Base-by-base conservation (phyloP, 1,140 invertebrate species). In the Orchesella cincta region DNA sequence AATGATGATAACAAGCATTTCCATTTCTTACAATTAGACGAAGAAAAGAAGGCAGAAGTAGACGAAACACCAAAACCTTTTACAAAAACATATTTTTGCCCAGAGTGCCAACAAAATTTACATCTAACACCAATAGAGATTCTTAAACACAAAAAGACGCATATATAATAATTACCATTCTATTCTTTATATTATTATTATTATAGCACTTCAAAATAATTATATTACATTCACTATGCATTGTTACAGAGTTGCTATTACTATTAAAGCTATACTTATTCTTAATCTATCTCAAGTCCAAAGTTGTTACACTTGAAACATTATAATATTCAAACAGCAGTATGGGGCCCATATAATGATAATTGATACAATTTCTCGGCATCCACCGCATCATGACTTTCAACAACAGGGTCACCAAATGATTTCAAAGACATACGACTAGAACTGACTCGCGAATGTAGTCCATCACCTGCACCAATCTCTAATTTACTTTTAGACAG, bases 1-100 rank as follows among this genome's bases (percentile, higher is more conserved):
- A 76, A 20, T 85, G 79, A 77, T 67, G 74, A 74, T 81, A 73
- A 31, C 16, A 77, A 62, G 62, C 51, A 71, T 64, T 35, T 12
- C 18, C 26, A 67, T 52, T 75, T 77, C 31, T 78, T 46, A 39
- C 28, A 77, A 67, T 73, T 74, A 81, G 31, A 2, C 8, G 62
- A 29, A 31, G 29, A 31, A 23, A 14, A 14, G 1, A 67, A 8
- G 1, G 81, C 79, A 73, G 81, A 83, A 39, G 85, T 83, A 77
- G 79, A 82, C 5, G 80, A 83, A 74, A 87, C 85, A 82, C 85
- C 85, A 78, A 90, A 89, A 83, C 87, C 90, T 26, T 91, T 93
- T 83, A 87, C 89, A 16, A 90, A 90, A 85, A 83, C 87, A 52
- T 95, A 91, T 85, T 86, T 89, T 79, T 97, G 95, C 86, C 82